Evolutionary conservation across 2,888 invertebrate genomes (phyloP).

Genomic region (Synanthedon andrenaeformis): DNA sequence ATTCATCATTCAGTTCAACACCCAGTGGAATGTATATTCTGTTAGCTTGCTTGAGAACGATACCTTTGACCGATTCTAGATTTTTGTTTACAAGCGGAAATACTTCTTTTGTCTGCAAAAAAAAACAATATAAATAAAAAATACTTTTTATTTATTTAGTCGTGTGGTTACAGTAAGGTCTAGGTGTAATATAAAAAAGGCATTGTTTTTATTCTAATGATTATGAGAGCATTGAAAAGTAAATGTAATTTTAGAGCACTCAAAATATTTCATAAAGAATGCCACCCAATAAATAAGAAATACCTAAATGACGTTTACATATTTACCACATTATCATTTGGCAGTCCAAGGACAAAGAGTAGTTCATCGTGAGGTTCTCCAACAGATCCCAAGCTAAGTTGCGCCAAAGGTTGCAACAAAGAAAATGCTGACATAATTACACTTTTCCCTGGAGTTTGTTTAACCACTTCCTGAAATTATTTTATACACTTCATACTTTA

Average conservation of each 20-base stretch:
- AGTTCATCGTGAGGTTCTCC: conserved; percentile 47
- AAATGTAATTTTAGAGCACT: too few species aligned
- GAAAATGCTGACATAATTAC: conserved; percentile 58
- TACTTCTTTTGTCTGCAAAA: conserved; percentile 31
- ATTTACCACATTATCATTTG: conserved; percentile 12
- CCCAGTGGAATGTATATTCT: conserved; percentile 72
- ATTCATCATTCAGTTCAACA: conserved; percentile 63
- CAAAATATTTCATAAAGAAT: too few species aligned
- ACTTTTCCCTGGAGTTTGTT: conserved; percentile 28
- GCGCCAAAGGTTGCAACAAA: conserved; percentile 45
- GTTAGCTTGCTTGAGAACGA: conserved; percentile 75
- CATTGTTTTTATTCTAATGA: too few species aligned
- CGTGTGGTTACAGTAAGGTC: too few species aligned
- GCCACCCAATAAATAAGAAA: background rate
- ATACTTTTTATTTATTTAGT: background rate
- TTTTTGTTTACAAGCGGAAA: conserved; percentile 24
- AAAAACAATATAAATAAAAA: background rate
- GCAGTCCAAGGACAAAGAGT: conserved; percentile 33
- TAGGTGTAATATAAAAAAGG: too few species aligned
- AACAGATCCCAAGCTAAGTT: conserved; percentile 38
- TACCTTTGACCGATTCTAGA: conserved; percentile 40
- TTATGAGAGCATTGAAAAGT: too few species aligned
- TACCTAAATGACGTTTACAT: background rate
- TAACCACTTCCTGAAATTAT: conserved; percentile 29
- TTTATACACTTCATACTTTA: background rate